Percentiles rank a stretch among this genome's conserved stretches.
Conservation (phyloP, 2,888 invertebrate genomes). For the Azorinus chamasolen region DNA sequence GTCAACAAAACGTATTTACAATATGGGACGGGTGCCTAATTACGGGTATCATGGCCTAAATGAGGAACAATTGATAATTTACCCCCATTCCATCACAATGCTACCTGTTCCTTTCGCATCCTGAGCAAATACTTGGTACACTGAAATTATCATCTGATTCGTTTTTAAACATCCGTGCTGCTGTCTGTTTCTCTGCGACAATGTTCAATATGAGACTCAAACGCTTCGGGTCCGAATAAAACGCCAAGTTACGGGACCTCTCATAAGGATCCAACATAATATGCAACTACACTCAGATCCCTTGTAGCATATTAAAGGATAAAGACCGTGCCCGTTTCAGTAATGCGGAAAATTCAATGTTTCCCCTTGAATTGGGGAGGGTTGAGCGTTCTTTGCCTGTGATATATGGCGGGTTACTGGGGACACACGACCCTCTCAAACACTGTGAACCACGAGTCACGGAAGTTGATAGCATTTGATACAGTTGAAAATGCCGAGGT, state of each 20-base stretch:
- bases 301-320: no score
- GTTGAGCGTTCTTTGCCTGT: background rate
- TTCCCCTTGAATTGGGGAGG: background rate
- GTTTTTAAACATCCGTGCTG: no score
- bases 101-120: no score
- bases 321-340: background rate
- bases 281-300: no score
- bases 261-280: no score
- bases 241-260: no score
- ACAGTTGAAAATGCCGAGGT: background rate
- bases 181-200: no score
- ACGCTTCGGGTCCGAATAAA: no score
- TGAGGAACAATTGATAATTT: slow-evolving; percentile 53
- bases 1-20: slow-evolving; percentile 11
- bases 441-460: slow-evolving; percentile 38
- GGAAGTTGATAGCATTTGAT: slow-evolving; percentile 61
- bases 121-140: no score
- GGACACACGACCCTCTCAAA: slow-evolving; percentile 45
- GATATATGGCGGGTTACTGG: slow-evolving; percentile 49
- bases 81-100: slow-evolving; percentile 7
- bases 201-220: no score
- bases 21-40: slow-evolving; percentile 1
- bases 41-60: slow-evolving; percentile 36
- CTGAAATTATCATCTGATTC: no score
- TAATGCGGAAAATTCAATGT: slow-evolving; percentile 13